Evolutionary conservation across 2,113 vertebrate species (phyloP).

Genomic region (Geothlypis trichas): DNA sequence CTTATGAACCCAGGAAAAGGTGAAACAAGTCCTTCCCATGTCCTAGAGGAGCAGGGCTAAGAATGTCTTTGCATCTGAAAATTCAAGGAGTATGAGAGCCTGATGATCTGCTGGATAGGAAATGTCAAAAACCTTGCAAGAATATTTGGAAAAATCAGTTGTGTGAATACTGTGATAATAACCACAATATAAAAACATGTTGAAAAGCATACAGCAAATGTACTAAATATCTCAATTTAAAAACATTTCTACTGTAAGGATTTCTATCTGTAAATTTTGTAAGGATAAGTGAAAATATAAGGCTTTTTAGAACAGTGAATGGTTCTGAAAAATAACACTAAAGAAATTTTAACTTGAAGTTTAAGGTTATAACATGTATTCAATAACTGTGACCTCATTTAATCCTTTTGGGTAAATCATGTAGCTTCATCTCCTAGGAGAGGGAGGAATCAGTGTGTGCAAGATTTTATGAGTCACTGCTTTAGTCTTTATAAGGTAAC

Average conservation of each 20-base stretch:
- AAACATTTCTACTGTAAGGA: not conserved
- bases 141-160: not conserved
- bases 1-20: not conserved
- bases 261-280: not conserved
- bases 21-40: not conserved
- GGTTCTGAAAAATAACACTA: not conserved
- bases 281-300: not conserved
- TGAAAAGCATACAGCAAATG: not conserved
- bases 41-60: not conserved
- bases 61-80: not conserved
- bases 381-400: conserved; percentile 19
- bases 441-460: not conserved
- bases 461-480: conserved; percentile 26
- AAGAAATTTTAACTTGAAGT: not conserved
- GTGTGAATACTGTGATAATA: not conserved
- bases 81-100: not conserved
- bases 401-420: conserved; percentile 34
- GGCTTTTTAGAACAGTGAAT: not conserved
- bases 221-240: not conserved
- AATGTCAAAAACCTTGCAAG: not conserved
- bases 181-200: not conserved
- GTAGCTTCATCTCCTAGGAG: conserved; percentile 19
- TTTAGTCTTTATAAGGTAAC: conserved; percentile 9
- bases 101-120: not conserved
- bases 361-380: not conserved